Conservation (phyloP, 1,140 invertebrate genomes). For the Homarus americanus region DNA sequence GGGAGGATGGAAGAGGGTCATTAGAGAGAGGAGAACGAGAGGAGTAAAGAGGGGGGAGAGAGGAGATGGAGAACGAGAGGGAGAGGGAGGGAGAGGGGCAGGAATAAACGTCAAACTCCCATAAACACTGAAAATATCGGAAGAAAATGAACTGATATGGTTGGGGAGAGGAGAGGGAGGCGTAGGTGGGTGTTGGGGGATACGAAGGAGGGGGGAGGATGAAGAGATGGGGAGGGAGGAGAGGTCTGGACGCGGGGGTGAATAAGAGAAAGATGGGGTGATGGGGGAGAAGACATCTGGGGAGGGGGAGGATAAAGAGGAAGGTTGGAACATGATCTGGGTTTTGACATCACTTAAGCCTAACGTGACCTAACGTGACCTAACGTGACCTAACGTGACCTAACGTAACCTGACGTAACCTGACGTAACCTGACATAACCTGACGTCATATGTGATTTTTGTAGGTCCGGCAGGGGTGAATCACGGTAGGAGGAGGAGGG, state of each 20-base stretch:
- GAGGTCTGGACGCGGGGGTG: not conserved
- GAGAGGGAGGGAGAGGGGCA: not conserved
- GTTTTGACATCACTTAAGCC: too few relatives aligned
- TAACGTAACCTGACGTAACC: too few relatives aligned
- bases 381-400: too few relatives aligned
- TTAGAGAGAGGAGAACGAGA: not conserved
- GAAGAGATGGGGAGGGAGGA: not conserved
- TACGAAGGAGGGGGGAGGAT: too few relatives aligned
- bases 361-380: too few relatives aligned
- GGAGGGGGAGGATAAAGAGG: not conserved
- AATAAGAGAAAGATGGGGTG: not conserved
- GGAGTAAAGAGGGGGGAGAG: not conserved
- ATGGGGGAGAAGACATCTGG: not conserved
- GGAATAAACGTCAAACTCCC: too few relatives aligned
- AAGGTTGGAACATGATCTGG: too few relatives aligned
- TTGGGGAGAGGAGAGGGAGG: not conserved
- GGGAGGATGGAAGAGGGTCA: constrained; percentile 11
- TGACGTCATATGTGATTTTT: too few relatives aligned
- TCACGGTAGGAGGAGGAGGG: not conserved
- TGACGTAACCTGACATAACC: too few relatives aligned
- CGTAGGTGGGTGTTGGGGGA: not conserved
- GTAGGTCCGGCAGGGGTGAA: too few relatives aligned
- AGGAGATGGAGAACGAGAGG: not conserved
- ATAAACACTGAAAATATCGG: too few relatives aligned
- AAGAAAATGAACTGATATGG: too few relatives aligned